These are phyloP conservation scores for Mesocricetus auratus DNA, from an alignment of 2,113 vertebrate genomes.

Conservation along the genomic window DNA sequence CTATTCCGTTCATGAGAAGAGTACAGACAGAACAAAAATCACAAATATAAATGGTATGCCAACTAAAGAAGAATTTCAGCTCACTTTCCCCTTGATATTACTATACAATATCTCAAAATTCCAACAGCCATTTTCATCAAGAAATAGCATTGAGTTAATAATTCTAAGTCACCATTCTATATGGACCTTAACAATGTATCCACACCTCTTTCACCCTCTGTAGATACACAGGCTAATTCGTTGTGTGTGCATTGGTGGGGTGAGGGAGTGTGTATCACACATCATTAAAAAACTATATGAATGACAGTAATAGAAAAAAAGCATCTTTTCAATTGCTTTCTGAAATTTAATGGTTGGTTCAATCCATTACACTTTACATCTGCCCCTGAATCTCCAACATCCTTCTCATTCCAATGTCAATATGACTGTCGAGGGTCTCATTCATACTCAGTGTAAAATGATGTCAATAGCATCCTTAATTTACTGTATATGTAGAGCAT, in stretches of 20 bases:
- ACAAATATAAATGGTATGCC: not conserved
- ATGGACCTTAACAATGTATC: not conserved
- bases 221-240: not conserved
- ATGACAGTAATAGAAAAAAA: not conserved
- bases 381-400: not conserved
- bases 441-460: not conserved
- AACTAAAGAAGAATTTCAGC: not conserved
- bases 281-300: not conserved
- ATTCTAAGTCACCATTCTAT: not conserved
- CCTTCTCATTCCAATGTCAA: not conserved
- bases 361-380: not conserved
- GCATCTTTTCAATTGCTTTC: not conserved
- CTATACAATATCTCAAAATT: not conserved
- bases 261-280: not conserved
- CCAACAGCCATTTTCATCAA: not conserved
- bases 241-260: not conserved
- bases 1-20: not conserved
- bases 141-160: not conserved
- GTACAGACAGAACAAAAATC: not conserved
- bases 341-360: not conserved
- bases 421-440: not conserved
- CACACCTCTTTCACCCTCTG: not conserved
- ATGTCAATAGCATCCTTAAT: not conserved
- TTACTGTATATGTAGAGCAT: not conserved
- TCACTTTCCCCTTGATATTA: not conserved